Conservation (phyloP, 1,140 invertebrate genomes). For the Eueides isabella region DNA sequence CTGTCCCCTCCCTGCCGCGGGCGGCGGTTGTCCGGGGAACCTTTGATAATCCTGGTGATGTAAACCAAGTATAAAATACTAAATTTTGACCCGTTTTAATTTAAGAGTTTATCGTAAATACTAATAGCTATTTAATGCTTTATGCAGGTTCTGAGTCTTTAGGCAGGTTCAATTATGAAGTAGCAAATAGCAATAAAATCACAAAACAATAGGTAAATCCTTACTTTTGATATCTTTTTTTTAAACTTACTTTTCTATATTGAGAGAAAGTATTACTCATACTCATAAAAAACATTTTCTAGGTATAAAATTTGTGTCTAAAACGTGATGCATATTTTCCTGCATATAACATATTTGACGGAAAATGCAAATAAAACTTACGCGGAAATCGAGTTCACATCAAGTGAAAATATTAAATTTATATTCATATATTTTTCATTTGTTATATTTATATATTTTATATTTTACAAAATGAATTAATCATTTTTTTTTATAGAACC, state of each 20-base stretch:
- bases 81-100: background rate
- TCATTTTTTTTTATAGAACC: no score
- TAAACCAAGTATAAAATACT: conserved; percentile 20
- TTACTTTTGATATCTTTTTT: background rate
- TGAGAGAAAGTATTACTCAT: no score
- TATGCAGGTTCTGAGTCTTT: no score
- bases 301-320: no score
- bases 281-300: no score
- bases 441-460: background rate
- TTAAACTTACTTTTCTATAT: no score
- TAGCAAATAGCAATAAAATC: background rate
- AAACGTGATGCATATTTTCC: background rate
- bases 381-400: background rate
- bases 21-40: background rate
- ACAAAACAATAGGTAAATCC: background rate
- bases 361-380: background rate
- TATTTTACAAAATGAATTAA: no score
- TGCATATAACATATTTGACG: background rate
- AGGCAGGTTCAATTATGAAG: background rate
- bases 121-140: no score
- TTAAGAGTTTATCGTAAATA: background rate
- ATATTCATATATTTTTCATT: background rate
- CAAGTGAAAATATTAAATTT: background rate
- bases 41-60: background rate
- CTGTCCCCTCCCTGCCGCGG: background rate